phyloP scores from a whole-genome alignment of 2,888 invertebrate genomes.

The Lasioglossum pauxillum region DNA sequence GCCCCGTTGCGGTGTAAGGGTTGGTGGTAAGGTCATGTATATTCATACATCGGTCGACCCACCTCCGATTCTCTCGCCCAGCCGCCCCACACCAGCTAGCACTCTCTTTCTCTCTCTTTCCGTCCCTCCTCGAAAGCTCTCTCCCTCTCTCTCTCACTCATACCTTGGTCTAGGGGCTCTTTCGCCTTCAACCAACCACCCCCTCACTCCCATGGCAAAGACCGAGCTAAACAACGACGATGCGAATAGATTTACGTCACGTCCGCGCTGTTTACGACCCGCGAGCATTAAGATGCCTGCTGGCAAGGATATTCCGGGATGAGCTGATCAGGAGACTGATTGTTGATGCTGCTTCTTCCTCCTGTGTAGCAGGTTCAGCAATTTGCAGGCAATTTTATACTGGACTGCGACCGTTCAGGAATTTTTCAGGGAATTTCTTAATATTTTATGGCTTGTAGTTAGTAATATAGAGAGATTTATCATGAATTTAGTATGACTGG shows the following conservation, averaged over 20 bases:
- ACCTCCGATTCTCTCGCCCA: conserved; percentile 83
- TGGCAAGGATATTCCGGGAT: conserved; percentile 60
- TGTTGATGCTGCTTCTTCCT: background rate
- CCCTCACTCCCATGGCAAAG: conserved; percentile 52
- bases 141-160: conserved; percentile 66
- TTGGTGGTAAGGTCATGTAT: conserved; percentile 84
- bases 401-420: background rate
- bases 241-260: conserved; percentile 80
- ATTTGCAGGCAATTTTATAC: background rate
- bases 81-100: conserved; percentile 65
- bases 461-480: background rate
- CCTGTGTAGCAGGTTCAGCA: background rate
- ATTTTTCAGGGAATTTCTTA: background rate
- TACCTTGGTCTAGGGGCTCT: conserved; percentile 77
- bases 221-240: conserved; percentile 77
- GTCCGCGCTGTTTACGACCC: conserved; percentile 69
- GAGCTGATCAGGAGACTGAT: conserved; percentile 16
- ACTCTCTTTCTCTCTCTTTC: conserved; percentile 69
- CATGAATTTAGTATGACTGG: background rate
- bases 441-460: background rate
- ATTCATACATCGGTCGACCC: conserved; percentile 83
- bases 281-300: conserved; percentile 67
- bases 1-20: conserved; percentile 84
- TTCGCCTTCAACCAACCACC: conserved; percentile 75
- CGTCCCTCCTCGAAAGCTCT: conserved; percentile 54